A percentile compares a stretch with the other conserved stretches of the same genome.
phyloP scores from a whole-genome alignment of 2,113 vertebrate genomes.

The Sardina pilchardus region DNA sequence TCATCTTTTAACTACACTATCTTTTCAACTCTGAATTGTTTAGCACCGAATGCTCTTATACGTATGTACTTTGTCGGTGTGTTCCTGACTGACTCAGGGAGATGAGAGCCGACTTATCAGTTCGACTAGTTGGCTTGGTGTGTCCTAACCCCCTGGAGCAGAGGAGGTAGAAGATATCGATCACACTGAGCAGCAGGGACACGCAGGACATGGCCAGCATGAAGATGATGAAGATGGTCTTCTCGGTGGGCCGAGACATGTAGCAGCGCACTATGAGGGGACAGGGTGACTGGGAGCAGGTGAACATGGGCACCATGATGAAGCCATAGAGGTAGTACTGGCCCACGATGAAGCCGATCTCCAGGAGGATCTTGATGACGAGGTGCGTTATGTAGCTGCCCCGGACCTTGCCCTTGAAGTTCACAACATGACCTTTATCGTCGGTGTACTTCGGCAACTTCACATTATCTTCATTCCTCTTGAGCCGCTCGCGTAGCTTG shows the following conservation, averaged over 20 bases:
- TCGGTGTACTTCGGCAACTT: constrained; percentile 76
- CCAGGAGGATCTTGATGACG: constrained; percentile 74
- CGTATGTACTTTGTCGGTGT: too few species aligned
- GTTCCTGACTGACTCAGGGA: too few species aligned
- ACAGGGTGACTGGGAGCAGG: constrained; percentile 73
- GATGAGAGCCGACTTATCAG: too few species aligned
- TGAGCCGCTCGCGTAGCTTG: constrained; percentile 74
- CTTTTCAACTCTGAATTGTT: too few species aligned
- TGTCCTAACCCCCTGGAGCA: too few species aligned
- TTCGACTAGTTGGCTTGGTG: too few species aligned
- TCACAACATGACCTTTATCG: constrained; percentile 68
- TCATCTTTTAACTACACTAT: too few species aligned
- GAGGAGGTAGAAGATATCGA: constrained; percentile 75
- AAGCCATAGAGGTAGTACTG: constrained; percentile 83
- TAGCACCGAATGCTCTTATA: too few species aligned
- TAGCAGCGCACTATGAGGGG: constrained; percentile 80
- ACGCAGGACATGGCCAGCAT: constrained; percentile 77
- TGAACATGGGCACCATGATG: constrained; percentile 75
- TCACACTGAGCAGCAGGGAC: constrained; percentile 70
- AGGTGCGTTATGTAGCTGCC: constrained; percentile 75
- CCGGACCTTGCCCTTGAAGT: constrained; percentile 74
- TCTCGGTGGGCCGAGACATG: constrained; percentile 82
- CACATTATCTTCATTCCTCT: constrained; percentile 38
- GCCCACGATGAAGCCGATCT: constrained; percentile 73
- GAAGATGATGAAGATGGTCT: constrained; percentile 83